Conservation (phyloP, 2,888 invertebrate genomes). For the Apeira syringaria region DNA sequence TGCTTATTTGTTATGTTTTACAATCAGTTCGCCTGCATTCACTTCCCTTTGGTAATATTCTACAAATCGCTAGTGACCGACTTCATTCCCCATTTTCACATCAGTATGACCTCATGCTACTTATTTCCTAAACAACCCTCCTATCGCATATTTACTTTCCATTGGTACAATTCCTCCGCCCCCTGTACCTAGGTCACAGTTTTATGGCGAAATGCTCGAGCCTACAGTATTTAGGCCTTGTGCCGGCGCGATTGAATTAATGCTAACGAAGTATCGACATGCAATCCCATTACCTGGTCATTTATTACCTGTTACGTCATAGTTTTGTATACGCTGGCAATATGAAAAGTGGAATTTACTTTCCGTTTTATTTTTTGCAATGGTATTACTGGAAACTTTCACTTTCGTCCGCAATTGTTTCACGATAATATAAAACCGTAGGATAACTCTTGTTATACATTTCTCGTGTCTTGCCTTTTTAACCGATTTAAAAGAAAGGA, state of each 20-base stretch:
- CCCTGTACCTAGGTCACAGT: conserved; percentile 3
- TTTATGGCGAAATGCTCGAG: conserved; percentile 5
- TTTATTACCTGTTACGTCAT: conserved; percentile 2
- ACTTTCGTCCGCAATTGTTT: background rate
- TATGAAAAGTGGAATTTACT: background rate
- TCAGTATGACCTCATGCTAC: no score
- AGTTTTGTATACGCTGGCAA: background rate
- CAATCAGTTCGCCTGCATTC: no score
- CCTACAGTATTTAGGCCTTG: conserved; percentile 15
- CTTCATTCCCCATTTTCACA: no score
- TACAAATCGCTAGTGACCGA: no score
- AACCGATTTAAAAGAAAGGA: no score
- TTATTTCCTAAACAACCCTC: no score
- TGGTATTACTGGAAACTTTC: background rate
- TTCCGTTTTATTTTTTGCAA: background rate
- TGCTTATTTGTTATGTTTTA: no score
- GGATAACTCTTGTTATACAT: no score
- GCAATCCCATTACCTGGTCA: conserved; percentile 11
- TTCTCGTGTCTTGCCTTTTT: no score
- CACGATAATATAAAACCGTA: no score
- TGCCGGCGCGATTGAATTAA: conserved; percentile 11
- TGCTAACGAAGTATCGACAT: conserved; percentile 16
- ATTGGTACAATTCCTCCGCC: background rate
- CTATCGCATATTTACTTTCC: no score
- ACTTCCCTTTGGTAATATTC: no score